Percentiles rank a stretch among this genome's conserved stretches.
phyloP scores from a whole-genome alignment of 2,888 invertebrate genomes.

The Neocrepidodera transversa region DNA sequence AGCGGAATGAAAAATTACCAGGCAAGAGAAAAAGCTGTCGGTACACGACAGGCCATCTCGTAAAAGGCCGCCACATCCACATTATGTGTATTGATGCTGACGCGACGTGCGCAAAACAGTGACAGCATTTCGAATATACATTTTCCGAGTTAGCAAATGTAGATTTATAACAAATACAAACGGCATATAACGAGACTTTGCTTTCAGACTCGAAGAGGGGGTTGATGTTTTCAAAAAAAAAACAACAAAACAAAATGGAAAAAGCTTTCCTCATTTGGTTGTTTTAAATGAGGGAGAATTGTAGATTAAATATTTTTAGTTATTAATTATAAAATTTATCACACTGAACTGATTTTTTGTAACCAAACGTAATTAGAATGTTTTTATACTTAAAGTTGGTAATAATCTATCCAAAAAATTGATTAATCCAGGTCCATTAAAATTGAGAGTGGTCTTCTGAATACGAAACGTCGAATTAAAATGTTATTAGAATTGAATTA shows the following conservation, averaged over 20 bases:
- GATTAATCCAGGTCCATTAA: no score
- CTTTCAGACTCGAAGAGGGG: constrained; percentile 19
- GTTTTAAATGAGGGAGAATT: no score
- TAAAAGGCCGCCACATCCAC: constrained; percentile 28
- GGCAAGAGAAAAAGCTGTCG: constrained; percentile 24
- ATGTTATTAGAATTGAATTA: no score
- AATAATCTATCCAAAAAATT: no score
- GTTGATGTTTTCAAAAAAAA: constrained; percentile 8
- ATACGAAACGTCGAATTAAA: no score
- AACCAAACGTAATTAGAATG: no score
- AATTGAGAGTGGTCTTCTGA: no score
- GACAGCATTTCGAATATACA: constrained; percentile 23
- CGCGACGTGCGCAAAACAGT: constrained; percentile 5
- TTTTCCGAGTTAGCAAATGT: constrained; percentile 20
- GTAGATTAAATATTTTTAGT: no score
- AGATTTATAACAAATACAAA: constrained; percentile 25
- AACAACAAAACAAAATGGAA: background rate
- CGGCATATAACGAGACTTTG: constrained; percentile 25
- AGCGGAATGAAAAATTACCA: constrained; percentile 15
- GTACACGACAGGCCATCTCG: constrained; percentile 34
- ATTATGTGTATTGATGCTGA: constrained; percentile 22
- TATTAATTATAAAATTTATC: no score
- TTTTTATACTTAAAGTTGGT: no score
- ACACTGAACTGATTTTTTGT: no score
- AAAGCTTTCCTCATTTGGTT: no score